A percentile compares a stretch with the other conserved stretches of the same genome.
Conservation (phyloP, 2,888 invertebrate species). For the Dasysyrphus tricinctus region DNA sequence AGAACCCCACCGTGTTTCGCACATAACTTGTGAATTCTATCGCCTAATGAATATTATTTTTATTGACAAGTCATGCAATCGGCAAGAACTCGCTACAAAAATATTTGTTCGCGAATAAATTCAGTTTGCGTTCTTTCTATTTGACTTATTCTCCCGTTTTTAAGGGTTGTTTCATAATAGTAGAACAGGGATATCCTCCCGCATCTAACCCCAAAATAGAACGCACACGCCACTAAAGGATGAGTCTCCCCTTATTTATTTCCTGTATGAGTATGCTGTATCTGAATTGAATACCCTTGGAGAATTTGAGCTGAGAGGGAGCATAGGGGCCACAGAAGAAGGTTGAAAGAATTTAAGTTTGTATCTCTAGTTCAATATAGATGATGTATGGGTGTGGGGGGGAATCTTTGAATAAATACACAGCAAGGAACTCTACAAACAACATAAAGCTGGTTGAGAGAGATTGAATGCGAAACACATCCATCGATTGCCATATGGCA, state of each 20-base stretch:
- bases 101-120: constrained; percentile 72
- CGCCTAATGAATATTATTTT: constrained; percentile 74
- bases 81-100: constrained; percentile 65
- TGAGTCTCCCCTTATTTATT: not conserved
- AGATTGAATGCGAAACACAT: constrained; percentile 61
- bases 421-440: constrained; percentile 44
- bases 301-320: constrained; percentile 45
- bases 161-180: not conserved
- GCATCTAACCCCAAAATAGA: not conserved
- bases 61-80: constrained; percentile 73
- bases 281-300: constrained; percentile 34
- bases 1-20: constrained; percentile 18
- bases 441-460: constrained; percentile 19
- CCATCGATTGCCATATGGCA: constrained; percentile 67
- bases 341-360: constrained; percentile 61
- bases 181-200: not conserved
- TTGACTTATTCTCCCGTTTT: constrained; percentile 44
- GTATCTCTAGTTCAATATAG: constrained; percentile 7
- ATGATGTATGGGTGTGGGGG: constrained; percentile 1
- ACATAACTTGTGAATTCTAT: constrained; percentile 73
- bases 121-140: constrained; percentile 65
- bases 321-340: not conserved
- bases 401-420: constrained; percentile 57
- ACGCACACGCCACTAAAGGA: not conserved
- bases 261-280: not conserved